Percentiles rank a stretch among this genome's conserved stretches.
phyloP scores from a whole-genome alignment of 2,888 invertebrate genomes.

The Augiades crinisus region DNA sequence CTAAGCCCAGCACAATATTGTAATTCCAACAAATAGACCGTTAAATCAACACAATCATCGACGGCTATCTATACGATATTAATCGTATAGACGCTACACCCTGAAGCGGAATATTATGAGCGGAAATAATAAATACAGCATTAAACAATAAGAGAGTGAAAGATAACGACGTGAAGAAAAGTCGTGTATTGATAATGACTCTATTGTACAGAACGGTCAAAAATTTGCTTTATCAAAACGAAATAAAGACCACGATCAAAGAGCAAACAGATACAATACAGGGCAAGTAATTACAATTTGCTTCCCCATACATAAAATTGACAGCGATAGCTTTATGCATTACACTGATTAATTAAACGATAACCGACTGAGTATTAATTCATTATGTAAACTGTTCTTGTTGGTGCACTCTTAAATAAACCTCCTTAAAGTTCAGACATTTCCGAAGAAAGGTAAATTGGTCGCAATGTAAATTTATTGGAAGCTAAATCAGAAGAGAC shows the following conservation, averaged over 20 bases:
- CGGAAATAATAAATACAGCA: conserved; percentile 24
- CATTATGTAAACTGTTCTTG: conserved; percentile 45
- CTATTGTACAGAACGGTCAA: conserved; percentile 9
- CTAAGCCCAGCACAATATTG: neutral
- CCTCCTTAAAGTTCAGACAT: conserved; percentile 37
- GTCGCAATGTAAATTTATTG: conserved; percentile 23
- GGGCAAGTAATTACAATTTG: conserved; percentile 50
- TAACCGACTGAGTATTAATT: conserved; percentile 52
- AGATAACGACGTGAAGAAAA: conserved; percentile 25
- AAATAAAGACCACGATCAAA: conserved; percentile 27
- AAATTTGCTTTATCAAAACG: conserved; percentile 26
- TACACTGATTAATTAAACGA: conserved; percentile 65
- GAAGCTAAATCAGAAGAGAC: conserved; percentile 22
- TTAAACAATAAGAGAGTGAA: conserved; percentile 24
- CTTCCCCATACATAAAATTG: conserved; percentile 45
- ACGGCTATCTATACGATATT: conserved; percentile 6
- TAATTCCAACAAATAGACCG: neutral
- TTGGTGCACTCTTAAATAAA: conserved; percentile 40
- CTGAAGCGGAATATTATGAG: conserved; percentile 13
- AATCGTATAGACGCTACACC: conserved; percentile 7
- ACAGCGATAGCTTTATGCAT: conserved; percentile 51
- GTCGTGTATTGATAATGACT: conserved; percentile 20
- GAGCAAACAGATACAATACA: conserved; percentile 1
- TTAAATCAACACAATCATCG: conserved; percentile 9
- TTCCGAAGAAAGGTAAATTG: conserved; percentile 20